Conservation (phyloP, 2,113 vertebrate species). For the Propithecus coquereli region DNA sequence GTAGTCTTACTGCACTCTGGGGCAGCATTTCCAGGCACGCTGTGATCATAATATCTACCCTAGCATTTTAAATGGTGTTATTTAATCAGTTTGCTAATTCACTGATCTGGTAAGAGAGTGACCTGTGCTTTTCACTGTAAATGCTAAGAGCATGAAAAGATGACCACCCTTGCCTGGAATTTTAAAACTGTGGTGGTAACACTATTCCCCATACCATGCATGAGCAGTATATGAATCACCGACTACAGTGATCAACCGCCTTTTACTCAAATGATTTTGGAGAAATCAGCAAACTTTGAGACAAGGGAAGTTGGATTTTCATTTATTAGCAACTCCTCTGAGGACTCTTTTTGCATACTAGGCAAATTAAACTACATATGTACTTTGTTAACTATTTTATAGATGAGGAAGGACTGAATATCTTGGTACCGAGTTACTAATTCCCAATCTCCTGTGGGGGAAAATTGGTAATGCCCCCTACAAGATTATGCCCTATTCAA, state of each 20-base stretch:
- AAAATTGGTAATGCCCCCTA: background rate
- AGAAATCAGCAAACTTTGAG: background rate
- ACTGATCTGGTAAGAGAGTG: background rate
- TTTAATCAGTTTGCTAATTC: background rate
- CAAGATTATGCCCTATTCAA: background rate
- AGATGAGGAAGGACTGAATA: background rate
- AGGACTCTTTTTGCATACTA: background rate
- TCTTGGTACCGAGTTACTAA: background rate
- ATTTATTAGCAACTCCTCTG: background rate
- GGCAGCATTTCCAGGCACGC: accelerated
- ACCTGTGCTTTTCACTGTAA: background rate
- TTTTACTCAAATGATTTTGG: background rate
- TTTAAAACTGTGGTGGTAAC: background rate
- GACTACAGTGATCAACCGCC: background rate
- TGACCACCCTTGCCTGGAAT: background rate
- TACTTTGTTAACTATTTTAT: background rate
- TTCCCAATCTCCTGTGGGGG: background rate
- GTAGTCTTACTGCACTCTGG: background rate
- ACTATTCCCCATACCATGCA: accelerated
- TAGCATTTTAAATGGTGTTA: accelerated
- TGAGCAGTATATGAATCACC: accelerated
- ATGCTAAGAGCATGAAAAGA: background rate
- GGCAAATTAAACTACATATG: background rate
- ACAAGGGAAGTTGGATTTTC: background rate
- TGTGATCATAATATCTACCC: background rate